A percentile compares a stretch with the other conserved stretches of the same genome.
phyloP scores from a whole-genome alignment of 2,113 vertebrate genomes.

The Bolborhynchus lineola region DNA sequence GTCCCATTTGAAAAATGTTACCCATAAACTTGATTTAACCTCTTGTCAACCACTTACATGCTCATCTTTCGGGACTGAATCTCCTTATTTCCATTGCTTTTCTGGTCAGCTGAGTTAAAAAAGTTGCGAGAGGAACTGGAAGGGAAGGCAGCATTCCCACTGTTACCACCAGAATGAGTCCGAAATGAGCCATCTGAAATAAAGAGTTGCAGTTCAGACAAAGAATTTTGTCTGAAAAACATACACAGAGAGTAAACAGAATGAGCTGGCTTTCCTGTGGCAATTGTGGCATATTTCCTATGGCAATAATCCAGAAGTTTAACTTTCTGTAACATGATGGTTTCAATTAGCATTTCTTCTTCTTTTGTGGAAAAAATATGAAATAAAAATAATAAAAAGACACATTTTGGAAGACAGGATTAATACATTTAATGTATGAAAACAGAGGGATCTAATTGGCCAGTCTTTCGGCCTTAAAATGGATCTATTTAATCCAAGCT shows the following conservation, averaged over 20 bases:
- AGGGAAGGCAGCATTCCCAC: constrained; percentile 70
- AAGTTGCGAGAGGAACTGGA: constrained; percentile 76
- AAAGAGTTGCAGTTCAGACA: background rate
- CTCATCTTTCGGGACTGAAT: constrained; percentile 83
- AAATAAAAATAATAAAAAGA: background rate
- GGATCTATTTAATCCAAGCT: background rate
- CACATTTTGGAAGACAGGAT: background rate
- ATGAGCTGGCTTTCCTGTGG: background rate
- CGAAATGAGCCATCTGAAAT: constrained; percentile 84
- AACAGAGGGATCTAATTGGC: background rate
- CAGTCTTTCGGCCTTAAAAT: background rate
- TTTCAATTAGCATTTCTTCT: background rate
- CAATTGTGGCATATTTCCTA: background rate
- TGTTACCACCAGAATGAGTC: constrained; percentile 71
- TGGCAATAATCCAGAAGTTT: background rate
- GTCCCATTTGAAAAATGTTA: background rate
- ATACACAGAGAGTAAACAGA: background rate
- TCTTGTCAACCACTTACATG: constrained; percentile 76
- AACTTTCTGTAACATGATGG: background rate
- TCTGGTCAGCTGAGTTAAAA: constrained; percentile 77
- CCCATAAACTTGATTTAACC: background rate
- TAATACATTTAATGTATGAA: background rate
- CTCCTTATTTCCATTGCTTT: constrained; percentile 82
- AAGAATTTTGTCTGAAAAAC: background rate
- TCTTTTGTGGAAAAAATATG: background rate